Evolutionary conservation across 1,140 invertebrate genomes (phyloP), one percentile per base, ranked within the genome.

Genomic region (Oreohelix idahoensis): DNA sequence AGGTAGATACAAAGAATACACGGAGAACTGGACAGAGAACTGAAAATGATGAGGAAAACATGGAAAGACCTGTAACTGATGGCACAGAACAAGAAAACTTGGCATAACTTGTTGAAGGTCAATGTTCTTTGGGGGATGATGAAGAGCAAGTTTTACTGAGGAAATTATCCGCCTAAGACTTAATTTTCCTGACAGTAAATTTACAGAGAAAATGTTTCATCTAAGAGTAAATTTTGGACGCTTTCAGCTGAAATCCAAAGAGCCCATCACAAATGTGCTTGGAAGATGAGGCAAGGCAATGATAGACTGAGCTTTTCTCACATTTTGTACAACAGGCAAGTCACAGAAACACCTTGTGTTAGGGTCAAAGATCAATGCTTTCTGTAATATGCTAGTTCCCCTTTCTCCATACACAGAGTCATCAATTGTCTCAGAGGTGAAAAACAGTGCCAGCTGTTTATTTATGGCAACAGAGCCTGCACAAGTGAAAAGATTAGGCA

Each of bases 221-320:
- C 5, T 45, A 45, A 45, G 15, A 45, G 15, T 45, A 45, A 45
- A 8, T 5, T 15, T 45, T 45, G 42, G 15, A 15, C 5, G 42
- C 10, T 4, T n/a, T 71, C 32, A 71, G 2, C 13, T 36, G 32
- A 39, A n/a, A 35, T 36, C 69, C 23, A 39, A 4, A n/a, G 69
- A 2, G n/a, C 69, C 69, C 15, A 71, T 71, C 32, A 1, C 13
- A 39, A 71, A 71, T 23, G 26, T 36, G 15, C 5, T 23, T 35
- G 69, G 69, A 17, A 71, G 29, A 11, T 71, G 13, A 39, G 69
- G 69, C 32, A 71, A 5, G n/a, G 32, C 38, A 8, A 71, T 8
- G 17, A 71, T n/a, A 71, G 32, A 36, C 26, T 32, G 69, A 39
- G 69, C 69, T 71, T 35, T 71, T 71, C 23, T 71, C 23, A 71